Evolutionary conservation across 1,140 invertebrate genomes (phyloP), one percentile per base, ranked within the genome.

Genomic region (Heliconius hewitsoni): DNA sequence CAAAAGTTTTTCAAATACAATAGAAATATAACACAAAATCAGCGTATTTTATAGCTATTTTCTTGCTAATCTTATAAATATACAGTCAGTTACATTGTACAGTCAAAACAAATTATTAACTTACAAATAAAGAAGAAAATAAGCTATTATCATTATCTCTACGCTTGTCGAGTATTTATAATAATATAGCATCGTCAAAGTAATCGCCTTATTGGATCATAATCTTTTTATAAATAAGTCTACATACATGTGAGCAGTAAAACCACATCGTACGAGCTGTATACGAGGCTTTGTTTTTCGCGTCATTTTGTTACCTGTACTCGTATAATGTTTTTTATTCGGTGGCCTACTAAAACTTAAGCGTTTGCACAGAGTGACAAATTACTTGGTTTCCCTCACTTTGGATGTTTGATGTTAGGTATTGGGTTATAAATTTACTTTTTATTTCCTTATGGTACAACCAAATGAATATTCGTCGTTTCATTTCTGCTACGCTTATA

Each of bases 151-250:
- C 8, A 57, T 66, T 66, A 66, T 66, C 60, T 66, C 60, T 30
- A 66, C n/a, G 60, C 60, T 30, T 66, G 60, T 66, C 23, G 11
- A 27, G 60, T 66, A 66, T 66, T 55, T 23, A 75, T 30, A 76
- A 76, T 50, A 13, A 30, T 70, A 71, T 30, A 18, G 23, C 74
- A 23, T 30, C 74, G 74, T 71, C 74, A 71, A 42, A 30, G 39
- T 76, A 42, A 76, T 46, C 34, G 23, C 66, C 66, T 76, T 76
- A 76, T 76, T 71, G n/a, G 23, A 18, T 46, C n/a, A 76, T 76
- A 76, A 71, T 66, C 37, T 66, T 70, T 60, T 76, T 60, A 70
- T 76, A 76, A 76, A 70, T 50, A 37, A 37, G 0, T 60, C 13
- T 19, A 16, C 13, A 16, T 46, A 70, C 74, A 66, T 70, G 42